phyloP scores from a whole-genome alignment of 2,113 vertebrate species.

The Corythornis madagascariensis region DNA sequence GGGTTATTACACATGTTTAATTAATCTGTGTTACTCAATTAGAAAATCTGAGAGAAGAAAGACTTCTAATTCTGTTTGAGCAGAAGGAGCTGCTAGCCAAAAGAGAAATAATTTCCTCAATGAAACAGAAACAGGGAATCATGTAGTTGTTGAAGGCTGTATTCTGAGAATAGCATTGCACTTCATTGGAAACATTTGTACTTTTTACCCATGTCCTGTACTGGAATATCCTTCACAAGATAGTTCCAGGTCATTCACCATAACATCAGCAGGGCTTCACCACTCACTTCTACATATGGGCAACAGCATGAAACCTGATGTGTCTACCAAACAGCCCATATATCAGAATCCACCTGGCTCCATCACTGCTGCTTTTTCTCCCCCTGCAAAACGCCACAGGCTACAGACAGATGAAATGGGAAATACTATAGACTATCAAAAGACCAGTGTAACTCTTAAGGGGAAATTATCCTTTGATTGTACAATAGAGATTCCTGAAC shows the following conservation, averaged over 20 bases:
- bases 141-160: neutral
- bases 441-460: neutral
- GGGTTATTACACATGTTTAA: constrained; percentile 8
- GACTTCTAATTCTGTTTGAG: neutral
- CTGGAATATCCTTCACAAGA: constrained; percentile 24
- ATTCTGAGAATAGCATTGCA: neutral
- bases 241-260: constrained; percentile 27
- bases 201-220: neutral
- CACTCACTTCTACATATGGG: neutral
- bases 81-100: neutral
- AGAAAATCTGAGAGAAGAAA: neutral
- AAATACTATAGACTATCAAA: constrained; percentile 56
- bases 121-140: neutral
- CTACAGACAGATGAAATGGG: constrained; percentile 45
- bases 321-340: constrained; percentile 15
- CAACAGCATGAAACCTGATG: neutral
- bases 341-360: constrained; percentile 23
- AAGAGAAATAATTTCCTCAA: neutral
- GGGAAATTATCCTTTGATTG: constrained; percentile 29
- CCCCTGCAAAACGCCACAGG: constrained; percentile 39
- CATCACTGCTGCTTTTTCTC: neutral
- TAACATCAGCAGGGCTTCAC: neutral
- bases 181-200: neutral
- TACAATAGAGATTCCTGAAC: neutral
- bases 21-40: neutral